Conservation (phyloP, 2,113 vertebrate genomes). For the Panthera uncia region DNA sequence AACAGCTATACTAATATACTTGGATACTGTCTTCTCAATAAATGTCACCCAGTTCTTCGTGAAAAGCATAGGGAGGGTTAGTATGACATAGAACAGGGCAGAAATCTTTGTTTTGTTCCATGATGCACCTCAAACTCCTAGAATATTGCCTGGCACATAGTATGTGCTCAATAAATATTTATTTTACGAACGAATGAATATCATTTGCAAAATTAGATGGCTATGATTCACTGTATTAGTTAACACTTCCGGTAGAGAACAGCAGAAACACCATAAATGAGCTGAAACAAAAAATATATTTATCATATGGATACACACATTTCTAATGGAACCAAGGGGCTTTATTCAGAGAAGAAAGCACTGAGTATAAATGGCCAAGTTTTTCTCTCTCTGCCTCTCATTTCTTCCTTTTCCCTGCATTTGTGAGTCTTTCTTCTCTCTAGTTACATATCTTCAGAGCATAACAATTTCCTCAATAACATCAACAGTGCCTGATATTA, state of each 20-base stretch:
- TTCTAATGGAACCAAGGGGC: background rate
- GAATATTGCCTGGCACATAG: background rate
- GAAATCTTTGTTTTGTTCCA: background rate
- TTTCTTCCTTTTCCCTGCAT: background rate
- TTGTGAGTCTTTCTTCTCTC: background rate
- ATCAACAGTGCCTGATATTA: background rate
- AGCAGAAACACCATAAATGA: background rate
- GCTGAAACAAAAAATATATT: background rate
- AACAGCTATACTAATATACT: background rate
- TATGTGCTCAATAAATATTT: background rate
- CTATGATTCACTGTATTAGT: background rate
- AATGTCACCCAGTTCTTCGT: background rate
- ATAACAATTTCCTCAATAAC: background rate
- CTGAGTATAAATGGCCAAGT: background rate
- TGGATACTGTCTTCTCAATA: background rate
- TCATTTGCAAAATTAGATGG: background rate
- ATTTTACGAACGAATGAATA: background rate
- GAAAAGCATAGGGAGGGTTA: background rate
- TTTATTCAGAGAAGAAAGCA: background rate
- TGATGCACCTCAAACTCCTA: background rate
- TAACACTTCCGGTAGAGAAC: background rate
- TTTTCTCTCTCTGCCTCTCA: background rate
- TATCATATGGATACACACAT: background rate
- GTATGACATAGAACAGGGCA: background rate
- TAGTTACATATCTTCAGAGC: background rate